phyloP scores from a whole-genome alignment of 2,888 invertebrate species.

The Amblyjoppa proteus region DNA sequence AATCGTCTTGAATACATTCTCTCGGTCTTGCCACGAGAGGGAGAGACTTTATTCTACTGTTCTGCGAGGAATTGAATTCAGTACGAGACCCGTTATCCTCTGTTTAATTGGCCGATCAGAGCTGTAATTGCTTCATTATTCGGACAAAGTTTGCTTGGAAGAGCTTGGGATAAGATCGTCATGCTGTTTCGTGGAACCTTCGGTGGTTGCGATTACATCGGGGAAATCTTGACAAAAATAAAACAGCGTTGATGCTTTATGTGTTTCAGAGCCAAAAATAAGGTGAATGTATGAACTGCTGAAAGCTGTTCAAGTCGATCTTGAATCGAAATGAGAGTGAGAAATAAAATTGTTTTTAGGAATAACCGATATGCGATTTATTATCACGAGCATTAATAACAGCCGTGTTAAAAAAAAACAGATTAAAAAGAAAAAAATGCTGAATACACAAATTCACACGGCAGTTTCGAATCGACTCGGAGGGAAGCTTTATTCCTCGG shows the following conservation, averaged over 20 bases:
- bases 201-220: background rate
- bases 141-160: background rate
- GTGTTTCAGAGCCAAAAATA: too few species aligned
- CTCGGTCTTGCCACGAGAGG: background rate
- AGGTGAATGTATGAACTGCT: too few species aligned
- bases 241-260: too few species aligned
- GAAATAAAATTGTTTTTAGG: background rate
- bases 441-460: background rate
- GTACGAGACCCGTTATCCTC: background rate
- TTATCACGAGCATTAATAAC: background rate
- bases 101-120: background rate
- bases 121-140: background rate
- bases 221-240: background rate
- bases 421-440: background rate
- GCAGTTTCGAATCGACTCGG: background rate
- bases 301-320: background rate
- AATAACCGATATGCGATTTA: background rate
- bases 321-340: background rate
- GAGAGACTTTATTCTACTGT: background rate
- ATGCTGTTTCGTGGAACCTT: background rate
- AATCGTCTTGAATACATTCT: slow-evolving; percentile 39
- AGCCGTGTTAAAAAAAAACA: background rate
- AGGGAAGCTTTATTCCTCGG: background rate
- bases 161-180: background rate
- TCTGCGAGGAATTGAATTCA: background rate